Percentiles rank a stretch among this genome's conserved stretches.
phyloP scores from a whole-genome alignment of 2,113 vertebrate species.

The Eptesicus fuscus region DNA sequence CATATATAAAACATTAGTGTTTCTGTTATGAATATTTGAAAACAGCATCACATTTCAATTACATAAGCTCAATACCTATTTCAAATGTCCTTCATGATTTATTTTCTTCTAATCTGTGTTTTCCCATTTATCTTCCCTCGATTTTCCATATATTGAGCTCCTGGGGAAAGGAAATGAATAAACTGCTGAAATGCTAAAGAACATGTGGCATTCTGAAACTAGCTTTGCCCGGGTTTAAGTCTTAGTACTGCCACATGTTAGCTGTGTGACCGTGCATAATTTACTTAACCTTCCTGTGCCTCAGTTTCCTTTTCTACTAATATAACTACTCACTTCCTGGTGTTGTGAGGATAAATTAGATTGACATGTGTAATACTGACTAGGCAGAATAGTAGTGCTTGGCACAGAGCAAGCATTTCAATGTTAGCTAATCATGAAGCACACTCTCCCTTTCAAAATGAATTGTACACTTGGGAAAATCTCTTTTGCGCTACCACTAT shows the following conservation, averaged over 20 bases:
- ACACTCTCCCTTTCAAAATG: neutral
- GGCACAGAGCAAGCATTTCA: neutral
- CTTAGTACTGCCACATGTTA: neutral
- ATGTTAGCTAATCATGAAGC: neutral
- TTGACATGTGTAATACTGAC: neutral
- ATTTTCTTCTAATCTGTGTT: conserved; percentile 16
- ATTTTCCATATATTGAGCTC: neutral
- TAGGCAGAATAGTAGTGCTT: neutral
- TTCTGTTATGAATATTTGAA: conserved; percentile 47
- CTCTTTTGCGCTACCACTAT: neutral
- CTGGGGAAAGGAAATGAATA: neutral
- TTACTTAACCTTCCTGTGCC: neutral
- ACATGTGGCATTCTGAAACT: neutral
- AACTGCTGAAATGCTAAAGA: neutral
- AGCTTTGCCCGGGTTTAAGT: neutral
- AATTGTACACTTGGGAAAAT: neutral
- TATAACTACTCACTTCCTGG: neutral
- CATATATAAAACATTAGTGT: neutral
- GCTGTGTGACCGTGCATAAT: neutral
- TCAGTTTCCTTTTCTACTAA: neutral
- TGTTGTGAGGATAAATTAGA: neutral
- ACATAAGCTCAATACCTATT: neutral
- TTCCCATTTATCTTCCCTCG: neutral
- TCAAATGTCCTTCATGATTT: neutral
- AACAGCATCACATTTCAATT: conserved; percentile 22